Conservation (phyloP, 2,113 vertebrate species). For the Anoura caudifer region DNA sequence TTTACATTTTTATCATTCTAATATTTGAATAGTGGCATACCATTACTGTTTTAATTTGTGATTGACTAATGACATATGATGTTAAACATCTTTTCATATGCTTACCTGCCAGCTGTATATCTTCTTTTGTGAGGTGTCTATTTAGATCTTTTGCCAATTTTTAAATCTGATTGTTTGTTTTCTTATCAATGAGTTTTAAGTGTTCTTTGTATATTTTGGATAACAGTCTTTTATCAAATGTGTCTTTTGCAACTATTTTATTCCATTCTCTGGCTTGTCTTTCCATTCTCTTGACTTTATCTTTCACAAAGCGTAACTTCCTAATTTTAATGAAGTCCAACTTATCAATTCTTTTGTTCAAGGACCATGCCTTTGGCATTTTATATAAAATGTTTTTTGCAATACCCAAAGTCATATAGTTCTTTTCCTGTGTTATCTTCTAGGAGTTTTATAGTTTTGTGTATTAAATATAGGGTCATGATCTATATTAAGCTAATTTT, state of each 20-base stretch:
- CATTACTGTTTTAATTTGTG: background rate
- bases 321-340: background rate
- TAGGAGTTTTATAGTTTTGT: no score
- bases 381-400: background rate
- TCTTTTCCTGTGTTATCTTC: no score
- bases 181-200: no score
- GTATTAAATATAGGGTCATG: no score
- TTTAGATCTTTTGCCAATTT: no score
- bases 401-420: no score
- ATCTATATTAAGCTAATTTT: no score
- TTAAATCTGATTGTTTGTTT: no score
- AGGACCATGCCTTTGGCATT: background rate
- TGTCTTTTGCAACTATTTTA: background rate
- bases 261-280: background rate
- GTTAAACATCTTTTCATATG: background rate
- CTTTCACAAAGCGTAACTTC: background rate
- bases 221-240: background rate
- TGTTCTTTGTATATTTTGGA: no score
- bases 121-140: no score
- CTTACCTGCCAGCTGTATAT: background rate
- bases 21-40: background rate
- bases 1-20: background rate
- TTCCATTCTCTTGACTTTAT: background rate
- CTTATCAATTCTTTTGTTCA: background rate
- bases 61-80: background rate